Conservation (phyloP, 2,113 vertebrate species). For the Octodon degus region DNA sequence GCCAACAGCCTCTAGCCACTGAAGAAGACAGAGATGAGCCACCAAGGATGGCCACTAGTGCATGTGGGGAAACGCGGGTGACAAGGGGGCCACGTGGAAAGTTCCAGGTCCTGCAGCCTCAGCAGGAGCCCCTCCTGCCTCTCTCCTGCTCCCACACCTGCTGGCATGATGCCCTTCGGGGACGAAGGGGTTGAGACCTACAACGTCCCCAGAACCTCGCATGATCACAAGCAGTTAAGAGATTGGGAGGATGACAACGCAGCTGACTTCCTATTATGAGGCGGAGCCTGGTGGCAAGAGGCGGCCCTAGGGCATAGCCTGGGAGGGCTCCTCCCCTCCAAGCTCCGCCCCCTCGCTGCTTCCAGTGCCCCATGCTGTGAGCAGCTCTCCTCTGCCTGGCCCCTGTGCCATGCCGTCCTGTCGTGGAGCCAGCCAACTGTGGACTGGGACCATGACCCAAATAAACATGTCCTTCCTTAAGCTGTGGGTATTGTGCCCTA, state of each 20-base stretch:
- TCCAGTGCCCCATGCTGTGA: not conserved
- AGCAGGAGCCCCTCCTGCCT: not conserved
- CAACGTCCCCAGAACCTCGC: not conserved
- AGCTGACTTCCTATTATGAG: not conserved
- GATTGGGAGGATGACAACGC: not conserved
- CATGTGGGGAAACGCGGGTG: accelerated
- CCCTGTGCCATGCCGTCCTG: not conserved
- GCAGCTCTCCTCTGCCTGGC: not conserved
- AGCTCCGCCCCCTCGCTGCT: not conserved
- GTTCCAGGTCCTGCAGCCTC: not conserved
- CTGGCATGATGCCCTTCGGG: not conserved
- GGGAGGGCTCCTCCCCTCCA: not conserved
- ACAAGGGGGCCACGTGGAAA: accelerated
- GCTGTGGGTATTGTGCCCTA: not conserved
- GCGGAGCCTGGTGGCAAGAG: not conserved
- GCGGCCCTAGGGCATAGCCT: not conserved
- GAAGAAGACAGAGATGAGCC: not conserved
- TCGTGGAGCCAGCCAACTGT: not conserved
- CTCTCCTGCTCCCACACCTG: accelerated
- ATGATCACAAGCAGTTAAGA: not conserved
- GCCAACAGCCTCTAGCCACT: not conserved
- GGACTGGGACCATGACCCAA: not conserved
- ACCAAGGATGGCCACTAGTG: not conserved
- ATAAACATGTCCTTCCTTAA: not conserved
- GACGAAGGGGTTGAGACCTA: not conserved